A percentile compares a stretch with the other conserved stretches of the same genome.
phyloP scores from a whole-genome alignment of 2,113 vertebrate species.

The Emydura subglobosa region DNA sequence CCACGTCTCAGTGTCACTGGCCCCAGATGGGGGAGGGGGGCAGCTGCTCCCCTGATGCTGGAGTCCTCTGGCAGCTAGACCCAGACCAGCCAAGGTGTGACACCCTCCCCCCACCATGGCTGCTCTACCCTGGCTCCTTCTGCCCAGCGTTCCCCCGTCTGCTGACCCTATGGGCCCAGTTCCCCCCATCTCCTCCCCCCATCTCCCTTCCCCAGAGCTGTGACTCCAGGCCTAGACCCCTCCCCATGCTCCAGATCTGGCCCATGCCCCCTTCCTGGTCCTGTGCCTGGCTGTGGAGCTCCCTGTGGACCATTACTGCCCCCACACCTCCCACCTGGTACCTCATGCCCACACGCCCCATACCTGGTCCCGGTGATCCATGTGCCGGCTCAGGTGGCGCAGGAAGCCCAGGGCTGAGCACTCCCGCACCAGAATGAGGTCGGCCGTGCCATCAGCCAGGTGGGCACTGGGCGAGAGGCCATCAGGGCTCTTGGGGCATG shows the following conservation, averaged over 20 bases:
- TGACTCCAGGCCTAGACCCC: no score
- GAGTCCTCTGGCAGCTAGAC: no score
- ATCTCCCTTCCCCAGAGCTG: background rate
- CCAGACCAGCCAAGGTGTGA: background rate
- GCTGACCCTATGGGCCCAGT: no score
- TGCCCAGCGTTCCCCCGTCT: no score
- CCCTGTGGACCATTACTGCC: no score
- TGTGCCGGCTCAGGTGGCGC: conserved; percentile 83
- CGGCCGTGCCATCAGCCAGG: conserved; percentile 85
- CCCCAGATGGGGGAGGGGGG: no score
- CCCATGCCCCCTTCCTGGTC: background rate
- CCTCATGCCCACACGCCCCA: background rate
- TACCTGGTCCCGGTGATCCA: conserved; percentile 84
- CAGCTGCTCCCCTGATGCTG: no score
- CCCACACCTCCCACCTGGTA: no score
- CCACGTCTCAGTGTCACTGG: no score
- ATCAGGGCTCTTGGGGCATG: conserved; percentile 83
- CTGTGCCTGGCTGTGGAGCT: no score
- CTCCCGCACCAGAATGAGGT: conserved; percentile 86
- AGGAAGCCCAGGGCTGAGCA: conserved; percentile 80
- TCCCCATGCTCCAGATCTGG: background rate
- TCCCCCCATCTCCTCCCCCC: background rate
- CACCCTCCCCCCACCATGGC: no score
- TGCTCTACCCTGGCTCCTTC: background rate
- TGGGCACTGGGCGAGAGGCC: conserved; percentile 87